Evolutionary conservation across 2,113 vertebrate species (phyloP).

Genomic region (Nycticorax nycticorax): DNA sequence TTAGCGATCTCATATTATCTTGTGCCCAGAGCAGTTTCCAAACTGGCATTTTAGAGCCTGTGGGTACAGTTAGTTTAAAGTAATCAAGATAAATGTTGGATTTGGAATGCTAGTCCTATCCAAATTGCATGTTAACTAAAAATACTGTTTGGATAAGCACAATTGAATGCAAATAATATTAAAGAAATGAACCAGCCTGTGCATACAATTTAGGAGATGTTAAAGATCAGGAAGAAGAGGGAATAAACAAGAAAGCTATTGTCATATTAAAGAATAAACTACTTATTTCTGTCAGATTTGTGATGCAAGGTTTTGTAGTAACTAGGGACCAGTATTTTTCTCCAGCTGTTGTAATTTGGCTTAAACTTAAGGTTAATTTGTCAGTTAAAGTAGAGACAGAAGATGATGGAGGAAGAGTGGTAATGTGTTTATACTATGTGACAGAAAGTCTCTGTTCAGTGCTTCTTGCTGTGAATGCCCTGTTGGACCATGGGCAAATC

Average conservation of each 20-base stretch:
- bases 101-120: conserved; percentile 33
- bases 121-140: conserved; percentile 49
- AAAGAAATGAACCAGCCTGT: background rate
- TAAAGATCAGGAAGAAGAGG: background rate
- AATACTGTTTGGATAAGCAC: conserved; percentile 39
- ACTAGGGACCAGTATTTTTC: background rate
- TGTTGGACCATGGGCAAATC: background rate
- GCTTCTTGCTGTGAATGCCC: background rate
- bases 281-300: background rate
- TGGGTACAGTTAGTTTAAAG: conserved; percentile 45
- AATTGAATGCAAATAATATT: conserved; percentile 20
- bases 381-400: background rate
- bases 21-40: conserved; percentile 37
- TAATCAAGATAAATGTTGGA: conserved; percentile 57
- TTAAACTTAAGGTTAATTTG: background rate
- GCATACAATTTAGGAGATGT: background rate
- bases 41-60: conserved; percentile 38
- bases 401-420: background rate
- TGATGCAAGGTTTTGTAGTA: background rate
- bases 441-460: conserved; percentile 12
- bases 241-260: background rate
- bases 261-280: background rate
- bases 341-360: conserved; percentile 17
- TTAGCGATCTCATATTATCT: conserved; percentile 29
- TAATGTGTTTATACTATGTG: background rate